Percentiles rank a stretch among this genome's conserved stretches.
Conservation (phyloP, 2,797 vertebrate species). For the Denticeps clupeoides region DNA sequence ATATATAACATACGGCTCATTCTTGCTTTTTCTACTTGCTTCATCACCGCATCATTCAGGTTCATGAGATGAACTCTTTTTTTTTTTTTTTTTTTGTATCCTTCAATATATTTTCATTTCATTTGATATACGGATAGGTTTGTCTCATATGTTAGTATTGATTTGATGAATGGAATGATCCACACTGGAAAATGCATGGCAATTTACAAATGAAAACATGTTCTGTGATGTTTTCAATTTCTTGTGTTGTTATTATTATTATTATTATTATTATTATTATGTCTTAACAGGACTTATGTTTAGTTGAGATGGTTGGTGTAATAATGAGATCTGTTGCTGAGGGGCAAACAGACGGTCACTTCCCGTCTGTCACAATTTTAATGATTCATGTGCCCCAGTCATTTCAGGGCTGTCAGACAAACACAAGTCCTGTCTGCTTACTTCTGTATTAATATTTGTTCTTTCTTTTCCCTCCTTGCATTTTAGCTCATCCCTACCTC, state of each 20-base stretch:
- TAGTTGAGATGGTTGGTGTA: conserved; percentile 14
- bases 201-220: conserved; percentile 25
- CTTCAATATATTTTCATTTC: no score
- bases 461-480: conserved; percentile 10
- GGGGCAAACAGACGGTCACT: no score
- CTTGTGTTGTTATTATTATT: conserved; percentile 20
- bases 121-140: no score
- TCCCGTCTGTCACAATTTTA: no score
- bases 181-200: conserved; percentile 10
- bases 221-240: conserved; percentile 1
- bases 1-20: no score
- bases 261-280: conserved; percentile 29
- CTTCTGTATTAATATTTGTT: conserved; percentile 26
- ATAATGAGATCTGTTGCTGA: no score
- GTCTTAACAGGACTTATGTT: conserved; percentile 35
- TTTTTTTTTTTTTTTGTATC: no score
- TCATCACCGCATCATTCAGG: no score
- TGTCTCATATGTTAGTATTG: no score
- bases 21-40: no score
- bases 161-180: conserved; percentile 19
- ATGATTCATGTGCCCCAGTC: no score
- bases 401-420: conserved; percentile 34
- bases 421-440: conserved; percentile 35
- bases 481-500: conserved; percentile 23
- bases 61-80: no score